A percentile compares a stretch with the other conserved stretches of the same genome.
phyloP scores from a whole-genome alignment of 2,888 invertebrate species.

The Stomorhina lunata region DNA sequence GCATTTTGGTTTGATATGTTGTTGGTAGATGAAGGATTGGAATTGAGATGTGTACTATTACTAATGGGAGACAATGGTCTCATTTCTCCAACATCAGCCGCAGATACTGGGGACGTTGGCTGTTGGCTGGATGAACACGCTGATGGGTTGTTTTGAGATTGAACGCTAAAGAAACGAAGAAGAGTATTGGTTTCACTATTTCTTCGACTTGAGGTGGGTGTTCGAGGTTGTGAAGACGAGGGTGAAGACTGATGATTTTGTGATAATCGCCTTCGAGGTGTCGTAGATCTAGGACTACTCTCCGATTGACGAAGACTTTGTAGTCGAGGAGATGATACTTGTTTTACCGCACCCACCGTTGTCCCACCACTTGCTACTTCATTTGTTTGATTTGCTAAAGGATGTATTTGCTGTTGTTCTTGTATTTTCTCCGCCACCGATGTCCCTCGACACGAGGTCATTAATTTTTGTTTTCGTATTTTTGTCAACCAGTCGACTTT shows the following conservation, averaged over 20 bases:
- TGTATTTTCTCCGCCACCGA: conserved; percentile 74
- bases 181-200: conserved; percentile 79
- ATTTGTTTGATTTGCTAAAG: not conserved
- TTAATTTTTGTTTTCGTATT: conserved; percentile 82
- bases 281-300: conserved; percentile 71
- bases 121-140: not conserved
- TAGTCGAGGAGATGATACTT: conserved; percentile 75
- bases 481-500: conserved; percentile 88
- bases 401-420: conserved; percentile 56
- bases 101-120: not conserved
- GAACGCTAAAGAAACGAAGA: conserved; percentile 77
- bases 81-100: conserved; percentile 58
- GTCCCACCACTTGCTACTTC: not conserved
- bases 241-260: conserved; percentile 70
- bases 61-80: conserved; percentile 49
- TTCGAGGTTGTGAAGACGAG: conserved; percentile 71
- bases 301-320: conserved; percentile 75
- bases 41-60: not conserved
- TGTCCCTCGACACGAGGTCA: conserved; percentile 72
- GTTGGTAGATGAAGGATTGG: not conserved
- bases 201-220: conserved; percentile 77
- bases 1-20: conserved; percentile 16
- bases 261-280: conserved; percentile 74
- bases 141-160: conserved; percentile 66
- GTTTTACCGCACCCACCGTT: conserved; percentile 49